Evolutionary conservation across 2,113 vertebrate genomes (phyloP).

Genomic region (Nothocercus julius): DNA sequence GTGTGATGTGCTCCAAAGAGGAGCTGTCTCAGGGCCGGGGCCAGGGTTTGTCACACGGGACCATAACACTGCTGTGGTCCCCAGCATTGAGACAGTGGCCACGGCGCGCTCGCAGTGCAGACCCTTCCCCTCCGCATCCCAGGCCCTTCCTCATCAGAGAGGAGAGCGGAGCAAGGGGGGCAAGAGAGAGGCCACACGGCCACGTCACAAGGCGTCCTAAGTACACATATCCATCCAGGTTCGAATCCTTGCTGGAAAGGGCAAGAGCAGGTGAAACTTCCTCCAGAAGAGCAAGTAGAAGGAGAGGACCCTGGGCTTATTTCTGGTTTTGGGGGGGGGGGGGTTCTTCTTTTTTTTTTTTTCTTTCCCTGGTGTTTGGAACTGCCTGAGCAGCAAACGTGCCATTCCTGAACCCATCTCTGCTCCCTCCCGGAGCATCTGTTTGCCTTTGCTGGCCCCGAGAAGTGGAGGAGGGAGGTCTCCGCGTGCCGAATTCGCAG

Average conservation of each 20-base stretch:
- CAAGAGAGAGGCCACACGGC: too few relatives aligned
- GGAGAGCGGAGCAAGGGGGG: background rate
- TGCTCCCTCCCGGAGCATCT: accelerated
- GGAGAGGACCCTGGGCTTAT: accelerated
- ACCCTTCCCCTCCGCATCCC: background rate
- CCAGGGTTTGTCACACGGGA: too few relatives aligned
- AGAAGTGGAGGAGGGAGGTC: background rate
- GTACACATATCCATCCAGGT: background rate
- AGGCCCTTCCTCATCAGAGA: background rate
- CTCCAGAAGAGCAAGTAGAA: background rate
- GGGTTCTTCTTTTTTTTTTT: background rate
- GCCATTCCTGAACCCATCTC: background rate
- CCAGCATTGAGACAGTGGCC: too few relatives aligned
- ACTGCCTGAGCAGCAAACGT: background rate
- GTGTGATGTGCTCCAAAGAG: background rate
- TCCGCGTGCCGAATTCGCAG: background rate
- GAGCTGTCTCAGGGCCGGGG: background rate
- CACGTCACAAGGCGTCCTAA: background rate
- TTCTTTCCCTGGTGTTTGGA: background rate
- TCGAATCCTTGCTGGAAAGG: accelerated
- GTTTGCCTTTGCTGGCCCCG: background rate
- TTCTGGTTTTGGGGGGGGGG: background rate
- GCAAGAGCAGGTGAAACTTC: background rate
- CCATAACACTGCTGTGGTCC: too few relatives aligned
- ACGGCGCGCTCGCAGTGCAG: background rate